Percentiles rank a stretch among this genome's conserved stretches.
Evolutionary conservation across 2,797 vertebrate species (phyloP).

Genomic region (Podarcis lilfordi): DNA sequence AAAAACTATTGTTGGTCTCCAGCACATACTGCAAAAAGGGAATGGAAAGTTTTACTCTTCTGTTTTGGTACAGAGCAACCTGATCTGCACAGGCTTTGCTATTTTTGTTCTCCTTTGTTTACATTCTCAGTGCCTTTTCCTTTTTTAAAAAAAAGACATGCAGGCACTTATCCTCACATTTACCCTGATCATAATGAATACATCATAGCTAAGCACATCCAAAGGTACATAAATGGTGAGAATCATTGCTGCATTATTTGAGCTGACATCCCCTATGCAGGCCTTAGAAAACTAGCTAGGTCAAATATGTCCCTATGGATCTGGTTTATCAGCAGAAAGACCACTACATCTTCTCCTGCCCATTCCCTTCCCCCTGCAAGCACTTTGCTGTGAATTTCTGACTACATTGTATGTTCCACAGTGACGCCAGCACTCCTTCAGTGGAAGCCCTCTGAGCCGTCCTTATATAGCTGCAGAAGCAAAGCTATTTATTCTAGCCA

Average conservation of each 20-base stretch:
- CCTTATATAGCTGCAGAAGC: too few species aligned
- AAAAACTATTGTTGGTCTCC: not conserved
- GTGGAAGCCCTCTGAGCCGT: too few species aligned
- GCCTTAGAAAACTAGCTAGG: too few species aligned
- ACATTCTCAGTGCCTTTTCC: slow-evolving; percentile 63
- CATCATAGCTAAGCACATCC: slow-evolving; percentile 27
- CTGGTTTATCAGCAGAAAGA: too few species aligned
- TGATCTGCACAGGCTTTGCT: slow-evolving; percentile 58
- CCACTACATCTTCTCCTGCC: too few species aligned
- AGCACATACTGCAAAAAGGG: not conserved
- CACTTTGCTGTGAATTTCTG: too few species aligned
- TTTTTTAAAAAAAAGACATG: slow-evolving; percentile 35
- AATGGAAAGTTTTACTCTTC: slow-evolving; percentile 71
- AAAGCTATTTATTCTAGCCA: too few species aligned
- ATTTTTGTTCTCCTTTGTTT: slow-evolving; percentile 73
- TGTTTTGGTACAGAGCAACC: slow-evolving; percentile 69
- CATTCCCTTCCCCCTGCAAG: too few species aligned
- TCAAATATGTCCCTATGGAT: too few species aligned
- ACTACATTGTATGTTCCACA: too few species aligned
- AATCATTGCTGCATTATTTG: slow-evolving; percentile 41
- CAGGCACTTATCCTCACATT: slow-evolving; percentile 42
- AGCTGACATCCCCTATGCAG: slow-evolving; percentile 20
- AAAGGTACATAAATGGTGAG: slow-evolving; percentile 12
- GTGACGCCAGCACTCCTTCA: too few species aligned
- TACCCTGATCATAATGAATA: slow-evolving; percentile 35